phyloP scores from a whole-genome alignment of 2,797 vertebrate species.

The Bradypus variegatus region DNA sequence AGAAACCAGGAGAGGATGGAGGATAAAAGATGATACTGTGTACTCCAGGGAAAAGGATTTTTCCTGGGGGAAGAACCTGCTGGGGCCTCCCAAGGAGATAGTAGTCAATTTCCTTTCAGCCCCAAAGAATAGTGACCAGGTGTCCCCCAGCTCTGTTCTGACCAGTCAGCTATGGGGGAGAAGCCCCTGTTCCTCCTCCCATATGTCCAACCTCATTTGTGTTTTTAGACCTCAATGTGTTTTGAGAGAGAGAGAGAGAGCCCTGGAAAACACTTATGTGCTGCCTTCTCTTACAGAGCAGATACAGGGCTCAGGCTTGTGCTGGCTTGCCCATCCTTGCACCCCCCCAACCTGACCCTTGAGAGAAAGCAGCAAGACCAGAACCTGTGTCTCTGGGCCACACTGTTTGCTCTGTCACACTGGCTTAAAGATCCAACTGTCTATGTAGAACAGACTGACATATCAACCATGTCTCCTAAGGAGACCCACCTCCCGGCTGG shows the following conservation, averaged over 20 bases:
- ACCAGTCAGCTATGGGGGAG: not conserved
- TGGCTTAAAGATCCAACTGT: not conserved
- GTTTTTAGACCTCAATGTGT: too few relatives aligned
- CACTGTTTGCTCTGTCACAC: too few relatives aligned
- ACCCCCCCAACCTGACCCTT: accelerated
- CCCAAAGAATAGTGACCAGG: not conserved
- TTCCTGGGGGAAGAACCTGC: not conserved
- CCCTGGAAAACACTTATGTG: not conserved
- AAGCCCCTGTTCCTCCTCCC: too few relatives aligned
- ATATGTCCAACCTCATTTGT: not conserved
- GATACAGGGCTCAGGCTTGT: not conserved
- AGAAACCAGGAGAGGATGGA: not conserved
- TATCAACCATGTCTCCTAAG: accelerated
- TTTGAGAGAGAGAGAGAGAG: not conserved
- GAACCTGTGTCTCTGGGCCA: not conserved
- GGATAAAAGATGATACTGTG: accelerated
- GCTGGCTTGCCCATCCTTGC: too few relatives aligned
- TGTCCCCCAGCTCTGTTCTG: too few relatives aligned
- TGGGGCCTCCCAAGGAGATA: too few relatives aligned
- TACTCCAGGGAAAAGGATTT: not conserved
- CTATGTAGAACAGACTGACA: not conserved
- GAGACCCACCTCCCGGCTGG: not conserved
- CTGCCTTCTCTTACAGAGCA: not conserved
- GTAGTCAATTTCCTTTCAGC: not conserved
- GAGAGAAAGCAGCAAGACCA: not conserved